phyloP scores from a whole-genome alignment of 2,113 vertebrate species.

The Mionectes macconnelli region DNA sequence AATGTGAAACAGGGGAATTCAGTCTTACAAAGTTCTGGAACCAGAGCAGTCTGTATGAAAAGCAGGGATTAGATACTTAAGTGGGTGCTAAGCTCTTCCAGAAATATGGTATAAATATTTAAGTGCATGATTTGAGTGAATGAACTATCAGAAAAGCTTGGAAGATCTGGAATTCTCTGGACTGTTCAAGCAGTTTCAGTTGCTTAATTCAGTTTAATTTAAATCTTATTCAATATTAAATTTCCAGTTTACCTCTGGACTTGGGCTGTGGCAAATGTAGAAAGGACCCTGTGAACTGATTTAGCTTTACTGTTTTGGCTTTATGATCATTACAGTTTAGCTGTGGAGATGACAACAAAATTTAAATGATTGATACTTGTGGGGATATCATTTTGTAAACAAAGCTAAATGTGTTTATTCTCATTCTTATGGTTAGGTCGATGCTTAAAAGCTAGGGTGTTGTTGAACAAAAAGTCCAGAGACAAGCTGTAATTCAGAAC shows the following conservation, averaged over 20 bases:
- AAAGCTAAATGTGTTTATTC: neutral
- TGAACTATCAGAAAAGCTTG: neutral
- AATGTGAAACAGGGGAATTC: neutral
- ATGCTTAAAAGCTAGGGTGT: neutral
- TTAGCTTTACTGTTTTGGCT: neutral
- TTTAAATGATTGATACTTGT: neutral
- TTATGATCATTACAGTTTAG: neutral
- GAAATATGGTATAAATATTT: neutral
- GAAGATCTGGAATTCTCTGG: neutral
- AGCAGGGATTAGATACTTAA: neutral
- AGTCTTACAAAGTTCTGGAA: neutral
- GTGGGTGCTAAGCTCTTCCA: neutral
- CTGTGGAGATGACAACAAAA: neutral
- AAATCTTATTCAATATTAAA: neutral
- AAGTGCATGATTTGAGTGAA: neutral
- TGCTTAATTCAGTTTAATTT: neutral
- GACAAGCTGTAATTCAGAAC: neutral
- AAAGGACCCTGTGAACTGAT: neutral
- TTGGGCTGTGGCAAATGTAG: neutral
- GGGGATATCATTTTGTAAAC: neutral
- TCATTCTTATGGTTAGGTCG: neutral
- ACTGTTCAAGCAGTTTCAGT: neutral
- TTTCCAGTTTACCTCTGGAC: neutral
- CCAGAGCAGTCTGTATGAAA: neutral
- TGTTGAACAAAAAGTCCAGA: neutral